These are phyloP conservation scores for Pristionchus maxplancki DNA, from an alignment of 2,888 invertebrate species.

Conservation along the genomic window DNA sequence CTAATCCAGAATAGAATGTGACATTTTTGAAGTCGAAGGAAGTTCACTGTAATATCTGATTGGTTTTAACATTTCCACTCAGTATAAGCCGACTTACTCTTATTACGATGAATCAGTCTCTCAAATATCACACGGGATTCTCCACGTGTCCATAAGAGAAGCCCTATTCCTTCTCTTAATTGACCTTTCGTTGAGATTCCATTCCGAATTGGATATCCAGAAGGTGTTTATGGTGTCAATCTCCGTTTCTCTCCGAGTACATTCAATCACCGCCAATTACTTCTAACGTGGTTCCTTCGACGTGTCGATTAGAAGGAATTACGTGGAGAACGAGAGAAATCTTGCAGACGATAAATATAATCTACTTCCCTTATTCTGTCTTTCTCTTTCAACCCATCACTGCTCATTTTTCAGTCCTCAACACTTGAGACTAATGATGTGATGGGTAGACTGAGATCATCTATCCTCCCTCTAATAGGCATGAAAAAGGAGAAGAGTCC, in stretches of 20 bases:
- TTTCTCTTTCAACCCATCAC: not conserved
- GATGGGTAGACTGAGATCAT: not conserved
- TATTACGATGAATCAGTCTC: slow-evolving; percentile 17
- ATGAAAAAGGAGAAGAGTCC: not conserved
- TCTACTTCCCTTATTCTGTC: not conserved
- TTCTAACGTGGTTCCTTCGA: not conserved
- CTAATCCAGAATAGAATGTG: not conserved
- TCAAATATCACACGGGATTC: not conserved
- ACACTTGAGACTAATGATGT: slow-evolving; percentile 41
- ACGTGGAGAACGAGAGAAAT: not conserved
- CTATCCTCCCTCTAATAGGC: slow-evolving; percentile 1
- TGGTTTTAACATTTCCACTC: not conserved
- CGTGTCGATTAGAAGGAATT: not conserved
- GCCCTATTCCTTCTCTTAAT: not conserved
- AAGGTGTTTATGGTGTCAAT: not conserved
- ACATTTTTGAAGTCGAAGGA: not conserved
- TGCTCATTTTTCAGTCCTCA: not conserved
- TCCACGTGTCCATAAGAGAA: not conserved
- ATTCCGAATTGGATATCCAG: not conserved
- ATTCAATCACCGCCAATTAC: not conserved
- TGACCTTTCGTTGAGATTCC: slow-evolving; percentile 9
- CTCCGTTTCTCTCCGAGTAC: not conserved
- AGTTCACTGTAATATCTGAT: not conserved
- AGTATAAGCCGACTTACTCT: not conserved
- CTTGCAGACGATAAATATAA: not conserved